These are phyloP conservation scores for Darevskia mixta DNA, from an alignment of 2,797 vertebrate species.

Conservation along the genomic window DNA sequence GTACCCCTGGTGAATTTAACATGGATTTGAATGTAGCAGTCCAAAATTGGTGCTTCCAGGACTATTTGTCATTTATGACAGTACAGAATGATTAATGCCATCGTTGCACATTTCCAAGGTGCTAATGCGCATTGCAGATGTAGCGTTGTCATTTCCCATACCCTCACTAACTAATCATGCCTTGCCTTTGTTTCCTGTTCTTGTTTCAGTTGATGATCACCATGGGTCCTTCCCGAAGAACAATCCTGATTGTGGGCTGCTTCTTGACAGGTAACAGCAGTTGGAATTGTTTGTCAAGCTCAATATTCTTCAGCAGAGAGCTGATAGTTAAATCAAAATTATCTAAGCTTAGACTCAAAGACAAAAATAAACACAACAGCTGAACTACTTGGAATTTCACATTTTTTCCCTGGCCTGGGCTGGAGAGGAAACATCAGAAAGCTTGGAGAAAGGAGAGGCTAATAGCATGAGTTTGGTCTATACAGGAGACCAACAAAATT, in stretches of 20 bases:
- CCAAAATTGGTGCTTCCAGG: background rate
- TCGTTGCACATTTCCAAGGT: background rate
- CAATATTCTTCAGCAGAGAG: background rate
- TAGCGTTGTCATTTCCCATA: fast-evolving
- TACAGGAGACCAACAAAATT: too few species aligned
- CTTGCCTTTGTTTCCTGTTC: constrained; percentile 64
- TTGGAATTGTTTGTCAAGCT: background rate
- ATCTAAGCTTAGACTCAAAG: background rate
- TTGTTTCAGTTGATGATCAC: constrained; percentile 74
- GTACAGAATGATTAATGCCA: background rate
- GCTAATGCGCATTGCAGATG: background rate
- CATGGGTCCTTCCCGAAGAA: constrained; percentile 83
- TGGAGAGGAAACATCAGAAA: background rate
- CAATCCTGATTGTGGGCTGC: constrained; percentile 79
- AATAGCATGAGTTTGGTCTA: background rate
- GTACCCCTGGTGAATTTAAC: background rate
- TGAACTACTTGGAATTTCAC: background rate
- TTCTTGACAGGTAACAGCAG: constrained; percentile 80
- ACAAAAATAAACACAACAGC: background rate
- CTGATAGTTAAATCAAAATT: background rate
- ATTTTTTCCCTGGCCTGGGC: background rate
- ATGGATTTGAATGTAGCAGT: background rate
- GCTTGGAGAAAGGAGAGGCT: background rate
- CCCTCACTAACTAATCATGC: constrained; percentile 11
- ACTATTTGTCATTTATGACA: background rate